Evolutionary conservation across 2,113 vertebrate genomes (phyloP).

Genomic region (Seriola quinqueradiata): DNA sequence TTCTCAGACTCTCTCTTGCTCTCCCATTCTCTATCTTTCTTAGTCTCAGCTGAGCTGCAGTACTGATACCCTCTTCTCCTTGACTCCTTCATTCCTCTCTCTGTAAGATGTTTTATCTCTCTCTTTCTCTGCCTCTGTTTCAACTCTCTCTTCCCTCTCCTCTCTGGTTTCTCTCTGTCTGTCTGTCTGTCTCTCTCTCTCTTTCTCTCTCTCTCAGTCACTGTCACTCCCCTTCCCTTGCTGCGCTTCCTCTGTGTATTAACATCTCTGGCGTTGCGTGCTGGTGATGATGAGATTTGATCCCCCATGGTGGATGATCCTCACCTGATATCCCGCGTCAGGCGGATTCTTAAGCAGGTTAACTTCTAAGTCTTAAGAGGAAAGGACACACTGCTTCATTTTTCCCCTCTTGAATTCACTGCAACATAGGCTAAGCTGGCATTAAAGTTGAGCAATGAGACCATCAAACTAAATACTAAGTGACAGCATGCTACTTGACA

Average conservation of each 20-base stretch:
- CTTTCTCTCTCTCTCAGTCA: slow-evolving; percentile 21
- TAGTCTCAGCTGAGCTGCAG: slow-evolving; percentile 76
- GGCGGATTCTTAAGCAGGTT: slow-evolving; percentile 76
- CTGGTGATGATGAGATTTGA: slow-evolving; percentile 76
- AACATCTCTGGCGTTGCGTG: slow-evolving; percentile 62
- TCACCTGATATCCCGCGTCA: slow-evolving; percentile 74
- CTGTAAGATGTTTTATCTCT: slow-evolving; percentile 37
- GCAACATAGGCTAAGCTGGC: slow-evolving; percentile 57
- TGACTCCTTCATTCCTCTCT: slow-evolving; percentile 83
- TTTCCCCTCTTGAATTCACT: slow-evolving; percentile 46
- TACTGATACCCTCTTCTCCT: slow-evolving; percentile 89
- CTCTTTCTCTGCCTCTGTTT: slow-evolving; percentile 37
- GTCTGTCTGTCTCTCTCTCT: slow-evolving; percentile 22
- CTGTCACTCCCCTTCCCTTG: slow-evolving; percentile 7
- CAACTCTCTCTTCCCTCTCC: slow-evolving; percentile 15
- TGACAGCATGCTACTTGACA: slow-evolving; percentile 31
- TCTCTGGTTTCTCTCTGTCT: slow-evolving; percentile 2
- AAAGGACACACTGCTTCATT: slow-evolving; percentile 67
- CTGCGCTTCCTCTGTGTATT: slow-evolving; percentile 48
- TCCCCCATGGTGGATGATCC: slow-evolving; percentile 76
- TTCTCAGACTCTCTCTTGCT: slow-evolving; percentile 72
- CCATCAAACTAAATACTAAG: slow-evolving; percentile 49
- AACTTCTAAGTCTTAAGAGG: slow-evolving; percentile 69
- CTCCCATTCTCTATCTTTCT: slow-evolving; percentile 60
- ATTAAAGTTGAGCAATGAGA: slow-evolving; percentile 61